Evolutionary conservation across 2,888 invertebrate genomes (phyloP), one percentile per base, ranked within the genome.

Genomic region (Synanthedon tipuliformis): DNA sequence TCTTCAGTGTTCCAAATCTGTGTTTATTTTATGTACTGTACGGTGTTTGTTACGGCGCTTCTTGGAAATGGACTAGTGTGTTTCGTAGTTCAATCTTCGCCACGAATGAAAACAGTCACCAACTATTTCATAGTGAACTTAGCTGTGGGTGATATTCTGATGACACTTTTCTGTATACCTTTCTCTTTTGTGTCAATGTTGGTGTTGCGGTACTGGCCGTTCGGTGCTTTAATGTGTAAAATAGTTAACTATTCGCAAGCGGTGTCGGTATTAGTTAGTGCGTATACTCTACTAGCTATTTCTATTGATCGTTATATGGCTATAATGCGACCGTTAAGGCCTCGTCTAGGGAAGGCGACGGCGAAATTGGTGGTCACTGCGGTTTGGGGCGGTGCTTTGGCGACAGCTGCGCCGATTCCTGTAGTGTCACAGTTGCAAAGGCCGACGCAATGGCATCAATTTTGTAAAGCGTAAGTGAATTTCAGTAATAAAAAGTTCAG

Each of bases 121-220:
- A 97, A 97, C 78, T 95, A 91, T 78, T 96, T 97, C 76, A 95
- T 97, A 69, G 93, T 94, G 70, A 95, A 95, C 76, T 85, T 97
- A 59, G 96, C 97, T 0, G 89, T 96, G 45, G 95, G 97, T 48
- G 97, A 97, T 73, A 92, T 97, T 56, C 81, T 97, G 54, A 96
- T 97, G 92, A 94, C 96, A 0, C 70, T 95, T 23, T 93, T 97
- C 66, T 97, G 97, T 78, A 93, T 97, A 58, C 97, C 97, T 3
- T 96, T 96, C 69, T 94, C 95, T 2, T 96, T 95, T 67, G 91
- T 96, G 27, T 91, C 95, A 11, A 92, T 92, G 65, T 83, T 95
- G 51, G 88, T 96, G 60, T 86, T 95, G 48, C 92, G 92, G 68
- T 93, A 94, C 70, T 97, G 97, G 97, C 95, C 96, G 0, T 97